Evolutionary conservation across 2,888 invertebrate species (phyloP).

Genomic region (Andrena chrysosceles): DNA sequence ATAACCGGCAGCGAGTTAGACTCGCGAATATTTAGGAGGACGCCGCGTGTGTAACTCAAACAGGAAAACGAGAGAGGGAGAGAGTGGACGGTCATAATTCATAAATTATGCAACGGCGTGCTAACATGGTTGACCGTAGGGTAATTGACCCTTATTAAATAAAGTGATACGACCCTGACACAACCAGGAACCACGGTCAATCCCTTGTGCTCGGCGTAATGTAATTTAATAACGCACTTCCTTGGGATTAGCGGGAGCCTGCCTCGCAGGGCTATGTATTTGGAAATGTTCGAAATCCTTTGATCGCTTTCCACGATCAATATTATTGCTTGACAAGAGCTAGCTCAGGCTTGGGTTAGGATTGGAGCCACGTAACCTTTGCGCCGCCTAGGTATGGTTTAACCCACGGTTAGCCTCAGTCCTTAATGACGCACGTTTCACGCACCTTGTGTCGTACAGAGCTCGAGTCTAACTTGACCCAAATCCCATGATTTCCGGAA

Average conservation of each 20-base stretch:
- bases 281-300: not conserved
- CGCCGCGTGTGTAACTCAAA: slow-evolving; percentile 6
- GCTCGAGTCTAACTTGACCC: not conserved
- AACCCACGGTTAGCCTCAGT: not conserved
- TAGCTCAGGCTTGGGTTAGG: not conserved
- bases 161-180: slow-evolving; percentile 73
- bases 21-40: slow-evolving; percentile 40
- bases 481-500: not conserved
- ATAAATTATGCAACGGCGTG: slow-evolving; percentile 73
- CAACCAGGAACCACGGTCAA: slow-evolving; percentile 64
- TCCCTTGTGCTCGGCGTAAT: slow-evolving; percentile 42
- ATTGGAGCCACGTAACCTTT: not conserved
- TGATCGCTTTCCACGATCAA: slow-evolving; percentile 22
- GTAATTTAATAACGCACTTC: slow-evolving; percentile 68
- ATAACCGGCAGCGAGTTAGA: slow-evolving; percentile 26
- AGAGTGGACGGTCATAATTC: slow-evolving; percentile 59
- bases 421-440: not conserved
- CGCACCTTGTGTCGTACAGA: not conserved
- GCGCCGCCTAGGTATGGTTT: not conserved
- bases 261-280: not conserved
- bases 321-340: not conserved
- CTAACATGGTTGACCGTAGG: slow-evolving; percentile 60
- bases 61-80: not conserved
- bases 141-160: slow-evolving; percentile 77
- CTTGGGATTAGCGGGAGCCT: slow-evolving; percentile 33